Evolutionary conservation across 2,113 vertebrate species (phyloP), one percentile per base, ranked within the genome.

Genomic region (Rattus rattus): DNA sequence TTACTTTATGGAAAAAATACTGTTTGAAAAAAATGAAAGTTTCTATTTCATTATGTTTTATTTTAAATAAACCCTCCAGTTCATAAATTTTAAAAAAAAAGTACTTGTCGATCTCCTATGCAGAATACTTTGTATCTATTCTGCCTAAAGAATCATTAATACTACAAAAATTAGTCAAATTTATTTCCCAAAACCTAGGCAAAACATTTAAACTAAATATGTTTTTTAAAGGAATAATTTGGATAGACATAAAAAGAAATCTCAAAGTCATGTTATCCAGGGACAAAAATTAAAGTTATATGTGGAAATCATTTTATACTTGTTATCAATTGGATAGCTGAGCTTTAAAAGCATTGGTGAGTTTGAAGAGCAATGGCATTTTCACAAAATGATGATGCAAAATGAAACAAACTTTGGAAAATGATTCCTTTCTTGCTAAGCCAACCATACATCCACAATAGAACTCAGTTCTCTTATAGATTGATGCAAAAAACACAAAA

Each of bases 31-130:
- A 22, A 94, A 77, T 83, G 14, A 73, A 43, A 94, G 3, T 88
- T 90, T 84, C 43, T 90, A 16, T 86, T 96, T 95, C n/a, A 63
- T 84, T 94, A 87, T 39, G 0, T 63, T 83, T 92, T 81, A 65
- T 84, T 91, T 93, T 91, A 83, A 54, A 9, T 30, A 88, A 96
- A 88, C 54, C 14, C 30, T 54, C 22, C 73, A n/a, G 61, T 90
- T 90, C 20, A 73, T 56, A 93, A 93, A 85, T 61, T 67, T 13
- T 5, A 13, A 19, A n/a, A 19, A n/a, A 61, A 36, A 81, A 36
- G 20, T 75, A 86, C 39, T 73, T 79, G 30, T 36, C 43, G 26
- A 69, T 22, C 9, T 43, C 47, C 33, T 67, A 26, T 19, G 10
- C 61, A 43, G 19, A 86, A 61, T 39, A 0, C 85, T 7, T 75